A percentile compares a stretch with the other conserved stretches of the same genome.
Evolutionary conservation across 2,797 vertebrate genomes (phyloP).

Genomic region (Rousettus madagascariensis): DNA sequence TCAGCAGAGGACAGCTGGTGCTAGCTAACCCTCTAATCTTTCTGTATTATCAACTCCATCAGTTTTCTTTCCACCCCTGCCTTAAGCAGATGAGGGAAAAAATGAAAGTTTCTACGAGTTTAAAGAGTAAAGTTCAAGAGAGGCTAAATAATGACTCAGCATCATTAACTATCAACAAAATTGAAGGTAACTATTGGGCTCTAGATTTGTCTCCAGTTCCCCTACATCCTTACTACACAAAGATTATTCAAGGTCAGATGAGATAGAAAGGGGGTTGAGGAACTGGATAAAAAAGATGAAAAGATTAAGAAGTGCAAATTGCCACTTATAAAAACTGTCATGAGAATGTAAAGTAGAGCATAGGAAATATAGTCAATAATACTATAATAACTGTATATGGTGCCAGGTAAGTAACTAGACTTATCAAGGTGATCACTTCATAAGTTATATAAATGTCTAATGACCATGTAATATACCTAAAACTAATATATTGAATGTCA

Average conservation of each 20-base stretch:
- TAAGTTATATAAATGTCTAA: not conserved
- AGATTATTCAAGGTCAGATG: not conserved
- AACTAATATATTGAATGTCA: not conserved
- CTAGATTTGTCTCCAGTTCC: not conserved
- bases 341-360: not conserved
- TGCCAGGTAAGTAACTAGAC: not conserved
- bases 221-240: not conserved
- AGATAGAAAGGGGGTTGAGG: not conserved
- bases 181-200: not conserved
- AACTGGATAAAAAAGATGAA: not conserved
- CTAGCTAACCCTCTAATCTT: not conserved
- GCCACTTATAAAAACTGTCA: not conserved
- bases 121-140: slow-evolving; percentile 50
- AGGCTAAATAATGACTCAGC: not conserved
- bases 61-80: slow-evolving; percentile 46
- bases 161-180: slow-evolving; percentile 52
- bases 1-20: not conserved
- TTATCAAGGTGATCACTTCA: not conserved
- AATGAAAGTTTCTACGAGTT: not conserved
- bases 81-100: slow-evolving; percentile 26
- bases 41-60: slow-evolving; percentile 34
- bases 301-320: not conserved
- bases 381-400: not conserved
- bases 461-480: not conserved
- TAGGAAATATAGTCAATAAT: not conserved